Base-by-base conservation (phyloP, 1,140 invertebrate genomes). In the Tetramorium alpestre region DNA sequence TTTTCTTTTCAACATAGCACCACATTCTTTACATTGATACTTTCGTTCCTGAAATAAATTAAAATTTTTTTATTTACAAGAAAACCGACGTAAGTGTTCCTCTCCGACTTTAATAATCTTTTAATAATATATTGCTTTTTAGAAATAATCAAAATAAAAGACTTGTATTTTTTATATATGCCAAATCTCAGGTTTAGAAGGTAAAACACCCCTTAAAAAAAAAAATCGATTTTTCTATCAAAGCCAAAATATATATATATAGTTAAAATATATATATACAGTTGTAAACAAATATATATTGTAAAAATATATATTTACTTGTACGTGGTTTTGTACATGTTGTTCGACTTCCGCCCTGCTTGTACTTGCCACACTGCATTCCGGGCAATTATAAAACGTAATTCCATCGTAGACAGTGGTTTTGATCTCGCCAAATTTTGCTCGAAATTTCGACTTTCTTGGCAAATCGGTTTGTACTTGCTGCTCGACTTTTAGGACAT, bases 1-100 rank as follows among this genome's bases (percentile, higher is more conserved):
- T 69, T 96, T 96, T 18, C 95, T 92, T 70, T 96, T 96, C 6
- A 96, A 82, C 93, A 95, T 95, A 7, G 95, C 94, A 6, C 95
- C 95, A 60, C 95, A 96, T 69, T 95, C 94, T 75, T 95, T 95
- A 44, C 95, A 96, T 44, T 95, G 93, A 54, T 95, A 95, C 64
- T 95, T 95, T 64, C 95, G 90, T 86, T 95, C 95, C 94, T 95
- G 22, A 10, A 93, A 92, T 28, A 81, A 85, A 75, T 64, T n/a
- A 0, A 67, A 73, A 28, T 38, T 56, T 3, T 33, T 33, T 33
- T 33, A 33, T 33, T 4, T 33, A 33, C 3, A 33, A 33, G 28
- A 33, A 33, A 33, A 33, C 33, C 3, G 3, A 33, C 33, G 33
- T 33, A 33, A 4, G 33, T 33, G 33, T 33, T 2, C 28, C 33